Conservation (phyloP, 1,140 invertebrate genomes). For the Sycophaga agraensis region DNA sequence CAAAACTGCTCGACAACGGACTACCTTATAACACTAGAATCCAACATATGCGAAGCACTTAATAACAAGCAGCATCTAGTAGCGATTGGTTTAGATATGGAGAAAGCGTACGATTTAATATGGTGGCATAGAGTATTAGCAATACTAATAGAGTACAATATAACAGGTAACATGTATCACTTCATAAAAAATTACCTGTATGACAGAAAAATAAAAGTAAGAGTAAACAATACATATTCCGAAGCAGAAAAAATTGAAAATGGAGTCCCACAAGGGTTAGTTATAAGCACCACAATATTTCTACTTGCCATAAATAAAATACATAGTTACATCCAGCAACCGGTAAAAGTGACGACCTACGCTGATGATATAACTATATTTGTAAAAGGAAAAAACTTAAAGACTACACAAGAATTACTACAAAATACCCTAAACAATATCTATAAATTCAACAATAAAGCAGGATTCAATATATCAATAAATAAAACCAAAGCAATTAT, state of each 20-base stretch:
- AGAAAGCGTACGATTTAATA: too few relatives aligned
- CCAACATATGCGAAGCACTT: constrained; percentile 31
- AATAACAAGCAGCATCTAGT: constrained; percentile 29
- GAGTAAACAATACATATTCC: background rate
- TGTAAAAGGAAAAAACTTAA: background rate
- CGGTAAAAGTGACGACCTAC: background rate
- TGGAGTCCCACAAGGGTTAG: too few relatives aligned
- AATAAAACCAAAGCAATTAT: background rate
- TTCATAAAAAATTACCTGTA: constrained; percentile 27
- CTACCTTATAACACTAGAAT: constrained; percentile 27
- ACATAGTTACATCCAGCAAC: background rate
- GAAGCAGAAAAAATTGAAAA: background rate
- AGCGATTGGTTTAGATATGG: constrained; percentile 34
- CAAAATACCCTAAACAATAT: background rate
- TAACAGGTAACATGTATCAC: too few relatives aligned
- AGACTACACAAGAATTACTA: background rate
- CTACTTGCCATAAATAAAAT: background rate
- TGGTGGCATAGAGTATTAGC: constrained; percentile 17
- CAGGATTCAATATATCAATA: background rate
- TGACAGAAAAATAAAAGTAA: constrained; percentile 10
- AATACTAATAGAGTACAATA: constrained; percentile 11
- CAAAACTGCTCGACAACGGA: too few relatives aligned
- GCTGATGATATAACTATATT: background rate
- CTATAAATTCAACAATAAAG: background rate
- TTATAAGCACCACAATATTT: constrained; percentile 1